Evolutionary conservation across 2,797 vertebrate species (phyloP), one percentile per base, ranked within the genome.

Genomic region (Oryzias dopingdopingensis): DNA sequence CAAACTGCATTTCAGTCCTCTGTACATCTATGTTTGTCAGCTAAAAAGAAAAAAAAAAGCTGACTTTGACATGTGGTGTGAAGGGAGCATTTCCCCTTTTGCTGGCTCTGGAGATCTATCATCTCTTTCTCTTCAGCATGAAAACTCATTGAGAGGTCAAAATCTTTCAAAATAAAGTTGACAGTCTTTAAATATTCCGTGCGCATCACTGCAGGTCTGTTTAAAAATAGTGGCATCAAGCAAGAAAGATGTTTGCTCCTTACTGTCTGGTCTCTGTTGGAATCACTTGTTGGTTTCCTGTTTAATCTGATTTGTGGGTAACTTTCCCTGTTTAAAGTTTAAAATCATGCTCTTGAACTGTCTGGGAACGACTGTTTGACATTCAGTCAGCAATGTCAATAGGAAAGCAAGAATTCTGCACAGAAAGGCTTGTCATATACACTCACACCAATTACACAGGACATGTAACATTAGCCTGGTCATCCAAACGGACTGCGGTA

Each of bases 391-490:
- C 37, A 15, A 51, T 57, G 61, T 59, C 69, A 51, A 54, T 2
- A 50, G 49, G 17, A 56, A 65, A 50, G 7, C 15, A 4, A 45
- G 16, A n/a, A 50, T 65, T 79, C 67, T 62, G 45, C 45, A 70
- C 49, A 72, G 67, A 61, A 26, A 12, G 42, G 16, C 49, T 62
- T 53, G 15, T 81, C 73, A 75, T 70, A 75, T 67, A 52, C 65
- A 66, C 69, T 26, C 20, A 20, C 46, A 44, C 58, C 67, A 68
- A 66, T 80, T 77, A 78, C 52, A 59, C 53, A 49, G 42, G 44
- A 60, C 70, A 63, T 72, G 67, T 67, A 58, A 69, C 72, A 79
- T 75, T 68, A 67, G 60, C 56, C 62, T 65, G 22, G 29, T 52
- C 61, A 59, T 66, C 62, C 76, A 63, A 58, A 59, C 22, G 56